Conservation (phyloP, 2,888 invertebrate species). For the Rosalia funebris region DNA sequence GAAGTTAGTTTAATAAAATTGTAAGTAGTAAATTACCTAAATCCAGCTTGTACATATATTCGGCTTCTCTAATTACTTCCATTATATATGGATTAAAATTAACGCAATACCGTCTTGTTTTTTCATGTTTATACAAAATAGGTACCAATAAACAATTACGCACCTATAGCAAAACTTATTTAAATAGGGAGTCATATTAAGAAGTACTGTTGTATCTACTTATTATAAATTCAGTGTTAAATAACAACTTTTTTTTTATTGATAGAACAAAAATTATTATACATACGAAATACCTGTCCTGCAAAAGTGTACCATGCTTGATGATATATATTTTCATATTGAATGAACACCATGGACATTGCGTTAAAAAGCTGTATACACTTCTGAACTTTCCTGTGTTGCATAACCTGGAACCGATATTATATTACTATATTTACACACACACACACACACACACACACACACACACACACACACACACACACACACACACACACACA, state of each 20-base stretch:
- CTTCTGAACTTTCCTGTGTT: constrained; percentile 75
- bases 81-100: constrained; percentile 79
- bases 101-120: constrained; percentile 72
- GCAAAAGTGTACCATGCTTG: constrained; percentile 82
- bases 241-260: too few relatives aligned
- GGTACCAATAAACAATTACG: constrained; percentile 75
- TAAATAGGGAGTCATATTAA: background rate
- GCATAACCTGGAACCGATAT: constrained; percentile 66
- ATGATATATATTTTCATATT: constrained; percentile 86
- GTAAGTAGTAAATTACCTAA: too few relatives aligned
- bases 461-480: too few relatives aligned
- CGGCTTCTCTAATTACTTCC: constrained; percentile 82
- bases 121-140: constrained; percentile 74
- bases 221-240: too few relatives aligned
- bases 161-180: constrained; percentile 64
- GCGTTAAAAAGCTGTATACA: constrained; percentile 83
- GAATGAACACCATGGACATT: constrained; percentile 80
- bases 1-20: too few relatives aligned
- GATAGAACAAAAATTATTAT: too few relatives aligned
- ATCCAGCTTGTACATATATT: constrained; percentile 81
- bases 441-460: too few relatives aligned
- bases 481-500: too few relatives aligned
- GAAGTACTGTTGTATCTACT: too few relatives aligned
- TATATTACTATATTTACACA: too few relatives aligned
- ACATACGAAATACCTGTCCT: constrained; percentile 68